Conservation (phyloP, 2,113 vertebrate species). For the Pygoscelis adeliae region DNA sequence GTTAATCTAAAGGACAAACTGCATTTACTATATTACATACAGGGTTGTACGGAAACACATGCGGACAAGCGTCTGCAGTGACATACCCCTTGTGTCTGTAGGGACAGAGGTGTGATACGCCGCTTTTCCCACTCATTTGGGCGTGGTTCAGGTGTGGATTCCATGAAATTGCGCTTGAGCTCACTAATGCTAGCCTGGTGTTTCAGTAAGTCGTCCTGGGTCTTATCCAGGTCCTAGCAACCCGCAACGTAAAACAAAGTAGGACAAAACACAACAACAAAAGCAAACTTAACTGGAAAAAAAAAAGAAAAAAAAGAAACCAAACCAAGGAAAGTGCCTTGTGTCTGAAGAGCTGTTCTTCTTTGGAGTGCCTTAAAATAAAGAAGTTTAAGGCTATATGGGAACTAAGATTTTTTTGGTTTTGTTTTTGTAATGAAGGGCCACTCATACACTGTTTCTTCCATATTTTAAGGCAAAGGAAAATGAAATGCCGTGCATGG, state of each 20-base stretch:
- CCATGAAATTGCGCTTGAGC: constrained; percentile 99
- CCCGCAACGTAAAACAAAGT: constrained; percentile 68
- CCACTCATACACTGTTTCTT: background rate
- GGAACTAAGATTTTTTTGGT: background rate
- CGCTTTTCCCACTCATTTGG: constrained; percentile 98
- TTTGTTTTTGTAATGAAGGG: background rate
- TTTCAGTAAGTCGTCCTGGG: constrained; percentile 97
- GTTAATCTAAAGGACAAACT: background rate
- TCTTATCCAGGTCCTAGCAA: constrained; percentile 97
- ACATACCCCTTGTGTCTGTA: constrained; percentile 95
- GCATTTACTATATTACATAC: background rate
- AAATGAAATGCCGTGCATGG: background rate
- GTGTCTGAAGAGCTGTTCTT: constrained; percentile 71
- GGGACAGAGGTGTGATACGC: constrained; percentile 89
- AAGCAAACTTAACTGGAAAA: constrained; percentile 64
- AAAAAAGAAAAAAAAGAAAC: background rate
- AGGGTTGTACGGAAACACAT: constrained; percentile 11
- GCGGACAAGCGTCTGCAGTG: constrained; percentile 49
- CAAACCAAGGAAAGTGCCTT: constrained; percentile 77
- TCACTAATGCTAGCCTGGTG: constrained; percentile 99
- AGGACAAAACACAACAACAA: constrained; percentile 75
- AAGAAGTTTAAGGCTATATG: background rate
- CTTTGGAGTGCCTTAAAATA: background rate
- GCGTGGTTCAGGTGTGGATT: constrained; percentile 93
- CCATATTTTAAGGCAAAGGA: background rate